phyloP scores from a whole-genome alignment of 2,113 vertebrate genomes.

The Anas platyrhynchos region DNA sequence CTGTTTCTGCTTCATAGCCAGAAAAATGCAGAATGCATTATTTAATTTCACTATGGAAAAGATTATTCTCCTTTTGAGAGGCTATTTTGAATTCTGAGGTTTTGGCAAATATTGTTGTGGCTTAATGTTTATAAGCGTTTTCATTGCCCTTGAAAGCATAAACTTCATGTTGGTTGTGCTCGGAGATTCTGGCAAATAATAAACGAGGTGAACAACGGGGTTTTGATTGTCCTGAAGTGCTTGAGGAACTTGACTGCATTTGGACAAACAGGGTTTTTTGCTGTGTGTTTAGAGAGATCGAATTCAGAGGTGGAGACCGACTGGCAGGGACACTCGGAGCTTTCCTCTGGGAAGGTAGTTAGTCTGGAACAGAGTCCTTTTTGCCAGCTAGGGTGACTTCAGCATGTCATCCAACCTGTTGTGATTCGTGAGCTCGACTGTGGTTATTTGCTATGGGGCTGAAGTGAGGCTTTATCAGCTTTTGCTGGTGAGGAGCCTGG shows the following conservation, averaged over 20 bases:
- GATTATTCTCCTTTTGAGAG: not conserved
- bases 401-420: not conserved
- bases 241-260: not conserved
- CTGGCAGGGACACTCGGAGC: not conserved
- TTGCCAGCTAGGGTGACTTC: not conserved
- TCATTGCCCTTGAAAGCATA: conserved; percentile 21
- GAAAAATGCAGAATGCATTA: not conserved
- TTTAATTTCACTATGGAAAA: conserved; percentile 8
- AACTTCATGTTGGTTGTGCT: not conserved
- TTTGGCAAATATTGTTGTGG: not conserved
- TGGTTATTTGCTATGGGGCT: not conserved
- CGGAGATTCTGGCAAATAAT: not conserved
- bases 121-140: conserved; percentile 26
- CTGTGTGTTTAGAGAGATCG: not conserved
- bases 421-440: not conserved
- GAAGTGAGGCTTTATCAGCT: not conserved
- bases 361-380: not conserved
- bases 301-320: not conserved
- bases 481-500: no score
- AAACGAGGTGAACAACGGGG: not conserved
- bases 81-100: conserved; percentile 14
- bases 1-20: not conserved
- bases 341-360: not conserved
- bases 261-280: not conserved
- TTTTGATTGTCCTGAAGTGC: not conserved